Base-by-base conservation (phyloP, 92 coral and sea anemone species). In the Anthopleura xanthogrammica region DNA sequence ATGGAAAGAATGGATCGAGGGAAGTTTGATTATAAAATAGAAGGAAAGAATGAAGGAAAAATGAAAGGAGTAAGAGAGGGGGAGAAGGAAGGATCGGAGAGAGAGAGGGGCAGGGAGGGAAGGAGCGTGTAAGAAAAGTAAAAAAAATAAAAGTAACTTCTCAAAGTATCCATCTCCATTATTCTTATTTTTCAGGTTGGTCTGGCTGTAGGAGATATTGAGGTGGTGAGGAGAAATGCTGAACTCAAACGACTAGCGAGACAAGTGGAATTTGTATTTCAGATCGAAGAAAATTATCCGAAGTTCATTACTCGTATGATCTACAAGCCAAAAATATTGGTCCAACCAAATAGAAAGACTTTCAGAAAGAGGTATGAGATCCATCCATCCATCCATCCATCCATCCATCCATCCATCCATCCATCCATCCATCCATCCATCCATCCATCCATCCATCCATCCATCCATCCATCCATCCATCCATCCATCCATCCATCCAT, bases 201-300 rank as follows among this genome's bases (percentile, higher is more conserved):
- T 83, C 56, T 93, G 43, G 97, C 97, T 46, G 90, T 93, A 10
- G 97, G 94, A 7, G 97, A 93, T 65, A 93, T 89, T 16, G 97
- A 91, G 56, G 56, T 86, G 3, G 87, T 93, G 41, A 89, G 79
- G 50, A 87, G 88, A 52, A 75, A 83, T 62, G 97, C 97, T n/a
- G 85, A 91, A 14, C 74, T 93, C 20, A 89, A 86, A 77, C 78
- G 92, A 58, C 66, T 90, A 12, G 92, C 89, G 8, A 93, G 86
- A 93, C 92, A 90, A 57, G 94, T 93, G 10, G 80, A 88, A 76
- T 90, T 80, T 84, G 92, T 86, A 2, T 84, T 88, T 2, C 80
- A 88, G 19, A 77, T 88, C 1, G 97, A 93, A 48, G 88, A 90
- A 3, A 81, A 65, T n/a, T 93, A 86, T 82, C 97, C 97, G 17